Percentiles rank a stretch among this genome's conserved stretches.
Evolutionary conservation across 2,888 invertebrate species (phyloP).

Genomic region (Drosophila quinaria): DNA sequence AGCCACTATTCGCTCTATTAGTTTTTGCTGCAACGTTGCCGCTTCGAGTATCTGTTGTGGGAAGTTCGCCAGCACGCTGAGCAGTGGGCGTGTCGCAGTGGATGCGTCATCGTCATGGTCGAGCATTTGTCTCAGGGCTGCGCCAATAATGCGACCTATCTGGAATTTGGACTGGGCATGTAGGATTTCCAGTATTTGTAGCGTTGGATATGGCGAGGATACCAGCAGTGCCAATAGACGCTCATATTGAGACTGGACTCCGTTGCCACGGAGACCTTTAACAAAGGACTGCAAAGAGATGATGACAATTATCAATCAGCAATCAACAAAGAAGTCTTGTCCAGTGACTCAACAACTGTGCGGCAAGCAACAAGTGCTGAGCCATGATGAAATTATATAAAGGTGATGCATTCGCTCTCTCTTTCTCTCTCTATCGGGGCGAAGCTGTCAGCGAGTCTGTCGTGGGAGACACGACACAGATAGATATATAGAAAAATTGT

Average conservation of each 20-base stretch:
- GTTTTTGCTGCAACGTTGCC: conserved; percentile 47
- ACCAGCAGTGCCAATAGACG: conserved; percentile 45
- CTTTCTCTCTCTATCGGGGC: too few species aligned
- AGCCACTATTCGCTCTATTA: conserved; percentile 52
- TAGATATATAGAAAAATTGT: too few species aligned
- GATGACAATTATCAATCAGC: not conserved
- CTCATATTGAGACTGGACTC: conserved; percentile 30
- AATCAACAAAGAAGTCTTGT: conserved; percentile 3
- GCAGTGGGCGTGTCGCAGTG: conserved; percentile 40
- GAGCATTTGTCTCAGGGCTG: conserved; percentile 54
- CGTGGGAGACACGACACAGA: too few species aligned
- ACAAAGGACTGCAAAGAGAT: conserved; percentile 51
- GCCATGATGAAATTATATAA: too few species aligned
- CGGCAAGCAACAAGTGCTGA: conserved; percentile 5
- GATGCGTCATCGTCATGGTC: conserved; percentile 38
- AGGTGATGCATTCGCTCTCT: too few species aligned
- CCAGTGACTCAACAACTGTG: conserved; percentile 11
- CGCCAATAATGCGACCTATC: conserved; percentile 50
- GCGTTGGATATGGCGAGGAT: conserved; percentile 64
- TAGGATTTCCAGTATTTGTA: conserved; percentile 62
- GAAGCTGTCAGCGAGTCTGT: too few species aligned
- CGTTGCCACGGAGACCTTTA: conserved; percentile 38
- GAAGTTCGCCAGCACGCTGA: conserved; percentile 75
- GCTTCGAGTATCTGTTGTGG: conserved; percentile 65
- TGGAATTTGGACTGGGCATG: conserved; percentile 53